Conservation (phyloP, 2,113 vertebrate species). For the Mola mola region DNA sequence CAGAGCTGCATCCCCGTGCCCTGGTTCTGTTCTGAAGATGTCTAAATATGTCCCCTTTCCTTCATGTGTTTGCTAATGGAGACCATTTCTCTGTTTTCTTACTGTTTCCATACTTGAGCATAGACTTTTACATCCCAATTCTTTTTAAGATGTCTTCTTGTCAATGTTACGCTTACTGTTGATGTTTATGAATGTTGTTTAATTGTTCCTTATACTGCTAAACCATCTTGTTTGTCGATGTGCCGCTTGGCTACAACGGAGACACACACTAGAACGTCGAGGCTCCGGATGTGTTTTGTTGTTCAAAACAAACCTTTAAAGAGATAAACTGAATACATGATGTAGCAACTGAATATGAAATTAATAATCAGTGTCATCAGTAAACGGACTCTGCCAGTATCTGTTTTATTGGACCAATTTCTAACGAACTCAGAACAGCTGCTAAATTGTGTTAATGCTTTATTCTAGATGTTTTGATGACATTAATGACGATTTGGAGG, state of each 20-base stretch:
- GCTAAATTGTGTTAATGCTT: too few species aligned
- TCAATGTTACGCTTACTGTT: conserved; percentile 69
- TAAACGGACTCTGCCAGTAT: too few species aligned
- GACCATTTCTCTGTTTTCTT: conserved; percentile 75
- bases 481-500: neutral
- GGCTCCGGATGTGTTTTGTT: neutral
- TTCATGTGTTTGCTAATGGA: conserved; percentile 57
- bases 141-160: conserved; percentile 50
- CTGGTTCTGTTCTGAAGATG: conserved; percentile 39
- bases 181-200: conserved; percentile 76
- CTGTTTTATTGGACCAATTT: too few species aligned
- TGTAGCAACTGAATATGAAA: conserved; percentile 9
- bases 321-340: neutral
- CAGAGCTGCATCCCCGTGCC: conserved; percentile 62
- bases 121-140: conserved; percentile 58
- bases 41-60: conserved; percentile 38
- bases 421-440: too few species aligned
- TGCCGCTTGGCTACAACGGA: conserved; percentile 75
- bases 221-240: conserved; percentile 82
- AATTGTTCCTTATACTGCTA: conserved; percentile 70
- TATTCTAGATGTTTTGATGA: too few species aligned
- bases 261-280: conserved; percentile 73
- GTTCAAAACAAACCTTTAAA: neutral
- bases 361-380: too few species aligned
- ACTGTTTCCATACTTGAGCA: conserved; percentile 68